Conservation (phyloP, 2,888 invertebrate genomes). For the Monopis laevigella region DNA sequence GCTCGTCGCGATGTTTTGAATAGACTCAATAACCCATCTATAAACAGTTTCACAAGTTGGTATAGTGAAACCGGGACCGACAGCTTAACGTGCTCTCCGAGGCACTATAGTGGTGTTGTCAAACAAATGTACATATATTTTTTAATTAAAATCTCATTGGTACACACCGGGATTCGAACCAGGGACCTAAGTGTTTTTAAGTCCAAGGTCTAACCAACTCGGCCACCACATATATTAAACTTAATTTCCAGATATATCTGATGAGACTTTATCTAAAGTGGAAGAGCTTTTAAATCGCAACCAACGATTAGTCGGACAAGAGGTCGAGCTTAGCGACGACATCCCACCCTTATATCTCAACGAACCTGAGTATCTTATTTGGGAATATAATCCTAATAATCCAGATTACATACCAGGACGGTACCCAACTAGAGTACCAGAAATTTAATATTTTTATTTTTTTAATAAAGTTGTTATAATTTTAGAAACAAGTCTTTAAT, state of each 20-base stretch:
- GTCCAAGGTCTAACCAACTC: too few species aligned
- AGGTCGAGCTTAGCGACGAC: slow-evolving; percentile 48
- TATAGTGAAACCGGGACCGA: too few species aligned
- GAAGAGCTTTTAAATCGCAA: slow-evolving; percentile 56
- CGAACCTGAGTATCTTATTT: slow-evolving; percentile 58
- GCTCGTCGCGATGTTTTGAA: too few species aligned
- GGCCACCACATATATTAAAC: too few species aligned
- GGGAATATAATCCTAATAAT: slow-evolving; percentile 61
- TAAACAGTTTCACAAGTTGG: too few species aligned
- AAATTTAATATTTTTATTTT: slow-evolving; percentile 30
- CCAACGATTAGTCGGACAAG: slow-evolving; percentile 36
- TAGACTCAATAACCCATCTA: too few species aligned
- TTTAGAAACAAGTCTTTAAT: not conserved
- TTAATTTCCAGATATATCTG: slow-evolving; percentile 48
- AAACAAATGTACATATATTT: too few species aligned
- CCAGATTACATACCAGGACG: slow-evolving; percentile 49
- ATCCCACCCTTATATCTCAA: slow-evolving; percentile 55
- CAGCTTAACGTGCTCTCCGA: too few species aligned
- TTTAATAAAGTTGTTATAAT: not conserved
- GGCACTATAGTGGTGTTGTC: too few species aligned
- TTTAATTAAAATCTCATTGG: too few species aligned
- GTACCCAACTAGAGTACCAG: slow-evolving; percentile 45
- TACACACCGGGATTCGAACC: too few species aligned
- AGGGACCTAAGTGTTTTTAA: too few species aligned
- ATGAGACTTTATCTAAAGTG: slow-evolving; percentile 46